Conservation (phyloP, 2,888 invertebrate genomes). For the Rhabditophanes sp. region DNA sequence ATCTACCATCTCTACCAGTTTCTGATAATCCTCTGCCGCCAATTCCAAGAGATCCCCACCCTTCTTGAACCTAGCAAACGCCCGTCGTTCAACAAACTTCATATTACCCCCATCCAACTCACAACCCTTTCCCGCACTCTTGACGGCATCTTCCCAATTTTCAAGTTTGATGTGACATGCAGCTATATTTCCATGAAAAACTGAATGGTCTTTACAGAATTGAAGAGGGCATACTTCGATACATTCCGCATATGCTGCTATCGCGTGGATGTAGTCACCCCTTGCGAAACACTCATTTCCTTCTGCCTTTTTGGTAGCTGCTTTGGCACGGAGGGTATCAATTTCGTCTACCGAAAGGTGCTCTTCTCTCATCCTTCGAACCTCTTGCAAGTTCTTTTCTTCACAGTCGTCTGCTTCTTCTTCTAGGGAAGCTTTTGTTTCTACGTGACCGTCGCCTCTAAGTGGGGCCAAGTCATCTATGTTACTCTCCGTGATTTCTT, state of each 20-base stretch:
- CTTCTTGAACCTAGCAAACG: slow-evolving; percentile 8
- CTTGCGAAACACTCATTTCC: slow-evolving; percentile 22
- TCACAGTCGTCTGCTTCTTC: slow-evolving; percentile 7
- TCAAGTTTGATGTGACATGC: slow-evolving; percentile 20
- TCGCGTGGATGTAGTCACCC: slow-evolving; percentile 18
- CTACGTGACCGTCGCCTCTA: too few relatives aligned
- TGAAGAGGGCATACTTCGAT: slow-evolving; percentile 3
- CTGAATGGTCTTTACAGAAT: slow-evolving; percentile 2
- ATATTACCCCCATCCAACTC: slow-evolving; percentile 9
- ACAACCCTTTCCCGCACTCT: not conserved
- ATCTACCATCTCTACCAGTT: slow-evolving; percentile 11
- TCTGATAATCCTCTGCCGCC: slow-evolving; percentile 21
- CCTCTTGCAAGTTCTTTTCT: slow-evolving; percentile 4
- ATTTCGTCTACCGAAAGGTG: slow-evolving; percentile 1
- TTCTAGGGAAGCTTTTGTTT: too few relatives aligned
- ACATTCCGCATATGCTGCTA: slow-evolving; percentile 9
- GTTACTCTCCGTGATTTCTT: too few relatives aligned
- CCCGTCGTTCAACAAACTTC: slow-evolving; percentile 9
- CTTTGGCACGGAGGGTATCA: slow-evolving; percentile 1
- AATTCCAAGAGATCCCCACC: slow-evolving; percentile 8
- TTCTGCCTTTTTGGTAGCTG: slow-evolving; percentile 7
- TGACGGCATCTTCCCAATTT: slow-evolving; percentile 13
- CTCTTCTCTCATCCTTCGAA: slow-evolving; percentile 7
- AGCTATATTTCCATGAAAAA: slow-evolving; percentile 19
- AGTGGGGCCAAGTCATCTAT: too few relatives aligned